phyloP scores from a whole-genome alignment of 2,888 invertebrate genomes.

The Thyatira batis region DNA sequence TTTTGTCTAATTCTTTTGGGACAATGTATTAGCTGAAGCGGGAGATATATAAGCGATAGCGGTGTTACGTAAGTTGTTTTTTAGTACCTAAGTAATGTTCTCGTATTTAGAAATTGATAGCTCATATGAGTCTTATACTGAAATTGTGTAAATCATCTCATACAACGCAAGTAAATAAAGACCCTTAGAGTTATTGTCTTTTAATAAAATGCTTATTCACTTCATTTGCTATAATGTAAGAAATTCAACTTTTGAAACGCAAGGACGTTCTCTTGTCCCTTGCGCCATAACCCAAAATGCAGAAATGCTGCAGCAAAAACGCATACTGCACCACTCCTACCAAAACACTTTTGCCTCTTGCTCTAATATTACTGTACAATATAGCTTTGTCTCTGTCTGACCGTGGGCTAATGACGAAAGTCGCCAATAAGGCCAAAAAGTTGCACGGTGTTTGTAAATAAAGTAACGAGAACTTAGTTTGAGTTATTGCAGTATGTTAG shows the following conservation, averaged over 20 bases:
- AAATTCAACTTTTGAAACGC: no score
- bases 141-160: no score
- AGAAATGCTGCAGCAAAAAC: conserved; percentile 73
- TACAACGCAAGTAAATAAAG: no score
- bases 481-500: not conserved
- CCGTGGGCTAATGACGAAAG: conserved; percentile 33
- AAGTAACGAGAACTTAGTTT: conserved; percentile 18
- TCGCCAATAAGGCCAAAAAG: conserved; percentile 17
- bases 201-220: no score
- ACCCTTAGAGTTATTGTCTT: no score
- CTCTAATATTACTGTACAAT: conserved; percentile 29
- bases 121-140: no score
- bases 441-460: conserved; percentile 45
- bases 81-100: no score
- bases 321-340: conserved; percentile 76
- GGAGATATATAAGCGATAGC: conserved; percentile 8
- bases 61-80: not conserved
- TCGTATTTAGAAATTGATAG: no score
- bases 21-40: conserved; percentile 40
- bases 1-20: conserved; percentile 63
- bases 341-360: conserved; percentile 49
- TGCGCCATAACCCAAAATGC: conserved; percentile 50
- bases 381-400: conserved; percentile 42
- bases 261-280: conserved; percentile 24
- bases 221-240: no score